phyloP scores from a whole-genome alignment of 2,888 invertebrate genomes.

The Rosalia funebris region DNA sequence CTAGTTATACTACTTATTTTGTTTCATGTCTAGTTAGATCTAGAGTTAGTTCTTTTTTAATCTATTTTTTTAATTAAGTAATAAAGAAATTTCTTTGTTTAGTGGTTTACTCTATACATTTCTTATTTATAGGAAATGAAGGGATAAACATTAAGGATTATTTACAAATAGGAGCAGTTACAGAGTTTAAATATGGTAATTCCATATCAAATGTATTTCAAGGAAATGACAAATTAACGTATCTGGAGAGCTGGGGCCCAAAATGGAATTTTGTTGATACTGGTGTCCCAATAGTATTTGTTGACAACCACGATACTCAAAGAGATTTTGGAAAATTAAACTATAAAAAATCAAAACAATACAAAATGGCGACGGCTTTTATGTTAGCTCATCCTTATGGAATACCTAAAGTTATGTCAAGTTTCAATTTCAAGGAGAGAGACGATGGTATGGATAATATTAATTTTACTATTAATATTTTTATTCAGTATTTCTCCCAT shows the following conservation, averaged over 20 bases:
- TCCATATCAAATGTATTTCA: slow-evolving; percentile 69
- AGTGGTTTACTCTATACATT: too few species aligned
- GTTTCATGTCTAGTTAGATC: too few species aligned
- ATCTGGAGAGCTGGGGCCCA: slow-evolving; percentile 72
- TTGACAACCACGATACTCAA: slow-evolving; percentile 78
- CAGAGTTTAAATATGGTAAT: slow-evolving; percentile 75
- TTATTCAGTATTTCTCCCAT: too few species aligned
- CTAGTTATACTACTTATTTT: too few species aligned
- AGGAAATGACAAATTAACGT: slow-evolving; percentile 72
- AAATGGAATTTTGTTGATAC: slow-evolving; percentile 73
- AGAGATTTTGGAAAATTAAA: slow-evolving; percentile 70
- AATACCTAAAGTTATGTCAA: slow-evolving; percentile 84
- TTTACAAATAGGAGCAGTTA: slow-evolving; percentile 69
- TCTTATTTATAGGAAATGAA: slow-evolving; percentile 56
- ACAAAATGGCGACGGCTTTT: slow-evolving; percentile 80
- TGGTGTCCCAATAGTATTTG: slow-evolving; percentile 54
- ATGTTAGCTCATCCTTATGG: slow-evolving; percentile 87
- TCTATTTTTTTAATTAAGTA: too few species aligned
- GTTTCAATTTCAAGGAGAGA: slow-evolving; percentile 73
- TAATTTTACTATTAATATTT: too few species aligned
- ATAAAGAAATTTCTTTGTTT: too few species aligned
- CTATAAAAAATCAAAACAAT: slow-evolving; percentile 71
- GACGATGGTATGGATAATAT: slow-evolving; percentile 70
- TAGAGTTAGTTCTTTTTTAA: too few species aligned
- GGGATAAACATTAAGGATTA: slow-evolving; percentile 63